Percentiles rank a stretch among this genome's conserved stretches.
Evolutionary conservation across 2,888 invertebrate genomes (phyloP).

Genomic region (Augiades crinisus): DNA sequence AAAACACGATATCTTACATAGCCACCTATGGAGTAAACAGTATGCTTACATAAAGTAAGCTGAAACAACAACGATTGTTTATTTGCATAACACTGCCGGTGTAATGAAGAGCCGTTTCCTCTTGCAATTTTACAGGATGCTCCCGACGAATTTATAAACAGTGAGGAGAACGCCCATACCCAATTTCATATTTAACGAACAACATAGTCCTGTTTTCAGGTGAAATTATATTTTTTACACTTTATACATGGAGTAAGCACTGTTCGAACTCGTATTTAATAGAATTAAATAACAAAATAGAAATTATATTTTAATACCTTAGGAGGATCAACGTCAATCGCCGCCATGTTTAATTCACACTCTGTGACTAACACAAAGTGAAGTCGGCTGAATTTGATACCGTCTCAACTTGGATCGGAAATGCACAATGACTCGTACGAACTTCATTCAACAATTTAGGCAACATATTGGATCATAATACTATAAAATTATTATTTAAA

Average conservation of each 20-base stretch:
- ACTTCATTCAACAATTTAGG: conserved; percentile 42
- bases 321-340: conserved; percentile 72
- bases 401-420: neutral
- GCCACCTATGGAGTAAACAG: neutral
- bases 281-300: conserved; percentile 28
- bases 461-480: too few relatives aligned
- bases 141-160: conserved; percentile 22
- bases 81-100: conserved; percentile 16
- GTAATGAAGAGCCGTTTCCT: conserved; percentile 6
- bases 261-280: neutral
- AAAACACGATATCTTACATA: conserved; percentile 37
- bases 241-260: neutral
- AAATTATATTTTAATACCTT: conserved; percentile 64
- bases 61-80: neutral
- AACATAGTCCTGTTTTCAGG: neutral
- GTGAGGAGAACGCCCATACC: conserved; percentile 23
- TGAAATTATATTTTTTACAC: neutral
- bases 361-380: conserved; percentile 45
- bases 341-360: conserved; percentile 82
- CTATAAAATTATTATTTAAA: too few relatives aligned
- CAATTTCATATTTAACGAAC: neutral
- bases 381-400: conserved; percentile 35
- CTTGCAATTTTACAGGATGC: conserved; percentile 19
- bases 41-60: neutral
- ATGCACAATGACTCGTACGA: conserved; percentile 15